phyloP scores from a whole-genome alignment of 2,113 vertebrate species.

The Bos javanicus region DNA sequence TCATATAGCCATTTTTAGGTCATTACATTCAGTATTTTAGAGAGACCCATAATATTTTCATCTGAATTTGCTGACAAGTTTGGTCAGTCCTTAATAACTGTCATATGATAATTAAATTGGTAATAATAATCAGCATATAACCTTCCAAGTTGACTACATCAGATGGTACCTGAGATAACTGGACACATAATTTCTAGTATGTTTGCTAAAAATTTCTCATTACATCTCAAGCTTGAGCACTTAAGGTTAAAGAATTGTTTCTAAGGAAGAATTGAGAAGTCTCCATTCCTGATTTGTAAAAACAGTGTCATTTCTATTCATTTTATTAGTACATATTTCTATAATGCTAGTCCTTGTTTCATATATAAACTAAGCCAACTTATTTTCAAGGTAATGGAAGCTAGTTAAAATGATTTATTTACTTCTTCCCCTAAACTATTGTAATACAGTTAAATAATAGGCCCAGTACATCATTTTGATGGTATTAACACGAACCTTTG shows the following conservation, averaged over 20 bases:
- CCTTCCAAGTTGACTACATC: neutral
- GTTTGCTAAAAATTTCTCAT: neutral
- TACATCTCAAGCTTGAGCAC: neutral
- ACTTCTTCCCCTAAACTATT: neutral
- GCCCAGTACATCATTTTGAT: neutral
- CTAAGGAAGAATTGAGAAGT: neutral
- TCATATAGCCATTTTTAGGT: neutral
- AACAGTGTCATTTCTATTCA: neutral
- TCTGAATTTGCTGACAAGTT: neutral
- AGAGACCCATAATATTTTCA: neutral
- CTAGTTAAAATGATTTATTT: neutral
- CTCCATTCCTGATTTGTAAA: neutral
- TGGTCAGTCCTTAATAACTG: neutral
- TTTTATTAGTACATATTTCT: neutral
- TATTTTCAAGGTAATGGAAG: neutral
- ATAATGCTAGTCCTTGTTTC: neutral
- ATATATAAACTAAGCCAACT: neutral
- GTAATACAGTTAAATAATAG: neutral
- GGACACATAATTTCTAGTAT: neutral
- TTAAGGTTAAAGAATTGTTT: neutral
- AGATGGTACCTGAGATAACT: neutral
- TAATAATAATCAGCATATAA: neutral
- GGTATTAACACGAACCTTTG: conserved; percentile 33
- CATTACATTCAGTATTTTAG: neutral
- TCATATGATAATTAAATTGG: neutral